Conservation (phyloP, 2,888 invertebrate species). For the Acleris literana region DNA sequence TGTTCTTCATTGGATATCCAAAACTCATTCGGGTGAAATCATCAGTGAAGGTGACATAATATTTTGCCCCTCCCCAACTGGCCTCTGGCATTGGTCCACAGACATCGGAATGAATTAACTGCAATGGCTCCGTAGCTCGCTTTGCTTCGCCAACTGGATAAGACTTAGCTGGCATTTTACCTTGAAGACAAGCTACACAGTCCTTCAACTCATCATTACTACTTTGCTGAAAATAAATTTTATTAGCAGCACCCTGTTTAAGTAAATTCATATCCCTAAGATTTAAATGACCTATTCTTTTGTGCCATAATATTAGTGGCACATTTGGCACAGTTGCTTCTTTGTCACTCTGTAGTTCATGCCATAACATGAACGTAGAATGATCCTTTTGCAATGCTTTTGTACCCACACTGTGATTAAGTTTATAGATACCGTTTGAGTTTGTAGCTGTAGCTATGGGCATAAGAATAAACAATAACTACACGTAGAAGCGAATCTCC, state of each 20-base stretch:
- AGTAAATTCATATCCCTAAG: neutral
- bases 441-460: neutral
- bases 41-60: constrained; percentile 29
- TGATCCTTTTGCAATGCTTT: neutral
- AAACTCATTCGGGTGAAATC: constrained; percentile 28
- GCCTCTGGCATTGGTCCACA: constrained; percentile 21
- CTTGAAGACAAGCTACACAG: neutral
- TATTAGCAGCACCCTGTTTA: neutral
- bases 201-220: neutral
- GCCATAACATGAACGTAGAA: neutral
- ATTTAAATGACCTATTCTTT: neutral
- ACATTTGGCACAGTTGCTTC: neutral
- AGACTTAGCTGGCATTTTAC: neutral
- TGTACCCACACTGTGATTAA: neutral
- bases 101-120: constrained; percentile 27
- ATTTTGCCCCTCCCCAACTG: constrained; percentile 27
- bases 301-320: neutral
- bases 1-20: constrained; percentile 26
- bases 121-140: neutral
- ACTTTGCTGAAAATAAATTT: neutral
- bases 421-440: neutral
- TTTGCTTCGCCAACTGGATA: neutral
- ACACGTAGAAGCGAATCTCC: too few relatives aligned
- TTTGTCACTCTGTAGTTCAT: neutral
- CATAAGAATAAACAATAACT: too few relatives aligned